Evolutionary conservation across 2,888 invertebrate genomes (phyloP).

Genomic region (Melitaea athalia): DNA sequence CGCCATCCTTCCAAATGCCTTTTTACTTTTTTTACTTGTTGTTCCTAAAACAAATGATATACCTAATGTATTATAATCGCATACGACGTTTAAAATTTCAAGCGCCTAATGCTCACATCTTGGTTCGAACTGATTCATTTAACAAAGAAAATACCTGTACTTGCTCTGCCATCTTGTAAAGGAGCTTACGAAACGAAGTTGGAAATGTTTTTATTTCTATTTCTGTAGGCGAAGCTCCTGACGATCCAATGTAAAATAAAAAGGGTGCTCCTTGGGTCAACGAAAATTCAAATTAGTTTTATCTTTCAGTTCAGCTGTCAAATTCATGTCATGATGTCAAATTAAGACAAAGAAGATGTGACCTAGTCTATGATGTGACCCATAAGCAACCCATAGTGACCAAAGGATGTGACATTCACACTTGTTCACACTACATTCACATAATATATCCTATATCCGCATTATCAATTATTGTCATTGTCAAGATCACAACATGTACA

Average conservation of each 20-base stretch:
- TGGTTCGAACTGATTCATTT: not conserved
- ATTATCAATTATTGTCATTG: too few species aligned
- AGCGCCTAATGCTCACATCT: not conserved
- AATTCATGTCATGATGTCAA: too few species aligned
- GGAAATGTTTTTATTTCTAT: not conserved
- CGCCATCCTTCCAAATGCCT: constrained; percentile 89
- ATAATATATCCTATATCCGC: too few species aligned
- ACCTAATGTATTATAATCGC: not conserved
- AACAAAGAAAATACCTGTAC: constrained; percentile 11
- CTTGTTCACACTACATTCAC: not conserved
- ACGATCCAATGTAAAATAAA: not conserved
- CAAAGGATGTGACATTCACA: not conserved
- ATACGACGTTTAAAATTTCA: not conserved
- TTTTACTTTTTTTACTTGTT: constrained; percentile 87
- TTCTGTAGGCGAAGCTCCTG: not conserved
- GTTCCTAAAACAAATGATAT: constrained; percentile 78
- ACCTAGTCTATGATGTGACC: too few species aligned
- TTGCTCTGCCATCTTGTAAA: constrained; percentile 8
- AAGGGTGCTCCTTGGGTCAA: not conserved
- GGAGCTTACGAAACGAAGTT: not conserved
- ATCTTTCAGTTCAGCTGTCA: too few species aligned
- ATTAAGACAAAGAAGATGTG: constrained; percentile 12
- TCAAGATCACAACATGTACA: too few species aligned
- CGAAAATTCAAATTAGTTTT: constrained; percentile 20
- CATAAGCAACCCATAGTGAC: too few species aligned